Conservation (phyloP, 1,140 invertebrate species). For the Drosophila azteca region DNA sequence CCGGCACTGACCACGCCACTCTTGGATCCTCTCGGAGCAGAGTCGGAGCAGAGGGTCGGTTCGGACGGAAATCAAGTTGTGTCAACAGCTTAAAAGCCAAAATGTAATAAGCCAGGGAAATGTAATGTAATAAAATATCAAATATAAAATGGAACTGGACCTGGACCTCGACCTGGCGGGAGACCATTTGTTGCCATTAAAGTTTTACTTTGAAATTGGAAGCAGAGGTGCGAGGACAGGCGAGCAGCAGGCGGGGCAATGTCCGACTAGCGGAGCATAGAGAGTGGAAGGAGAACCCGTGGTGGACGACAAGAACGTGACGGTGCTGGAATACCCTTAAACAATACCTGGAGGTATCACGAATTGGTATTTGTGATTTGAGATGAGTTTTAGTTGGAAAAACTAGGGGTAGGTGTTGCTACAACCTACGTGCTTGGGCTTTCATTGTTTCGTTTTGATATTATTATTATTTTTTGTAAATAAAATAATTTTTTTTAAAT, state of each 20-base stretch:
- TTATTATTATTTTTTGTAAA: too few species aligned
- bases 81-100: constrained; percentile 82
- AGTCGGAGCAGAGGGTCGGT: background rate
- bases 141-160: constrained; percentile 64
- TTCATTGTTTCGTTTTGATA: too few species aligned
- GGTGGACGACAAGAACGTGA: background rate
- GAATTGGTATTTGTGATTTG: too few species aligned
- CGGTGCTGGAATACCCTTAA: constrained; percentile 7
- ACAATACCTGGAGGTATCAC: too few species aligned
- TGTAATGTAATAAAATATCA: constrained; percentile 83
- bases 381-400: background rate
- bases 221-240: constrained; percentile 26
- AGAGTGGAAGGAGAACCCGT: background rate
- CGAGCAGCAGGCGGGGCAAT: constrained; percentile 2
- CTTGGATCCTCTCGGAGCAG: background rate
- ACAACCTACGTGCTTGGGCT: too few species aligned
- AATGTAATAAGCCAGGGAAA: constrained; percentile 82
- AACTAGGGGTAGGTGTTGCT: background rate
- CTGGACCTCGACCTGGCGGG: constrained; percentile 29
- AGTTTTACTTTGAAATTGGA: constrained; percentile 72
- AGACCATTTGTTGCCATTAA: constrained; percentile 76
- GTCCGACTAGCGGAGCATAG: constrained; percentile 12
- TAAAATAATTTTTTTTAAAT: too few species aligned
- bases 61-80: constrained; percentile 78
- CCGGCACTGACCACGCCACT: constrained; percentile 41